Evolutionary conservation across 2,797 vertebrate species (phyloP).

Genomic region (Pitangus sulphuratus): DNA sequence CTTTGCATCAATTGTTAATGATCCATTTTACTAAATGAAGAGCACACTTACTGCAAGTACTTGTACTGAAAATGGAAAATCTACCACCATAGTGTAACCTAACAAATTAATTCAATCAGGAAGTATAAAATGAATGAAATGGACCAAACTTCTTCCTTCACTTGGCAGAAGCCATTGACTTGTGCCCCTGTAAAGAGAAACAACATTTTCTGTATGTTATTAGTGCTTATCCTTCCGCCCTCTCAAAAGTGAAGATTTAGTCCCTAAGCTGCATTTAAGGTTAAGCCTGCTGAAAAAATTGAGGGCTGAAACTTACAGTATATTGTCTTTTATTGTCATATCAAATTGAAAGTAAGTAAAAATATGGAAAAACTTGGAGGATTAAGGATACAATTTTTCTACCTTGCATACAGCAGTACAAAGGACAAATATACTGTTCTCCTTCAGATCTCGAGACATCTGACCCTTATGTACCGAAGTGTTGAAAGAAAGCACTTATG

Average conservation of each 20-base stretch:
- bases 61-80: not conserved
- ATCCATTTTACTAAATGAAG: conserved; percentile 27
- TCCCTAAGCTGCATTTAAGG: not conserved
- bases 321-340: not conserved
- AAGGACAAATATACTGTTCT: not conserved
- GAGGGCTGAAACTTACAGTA: not conserved
- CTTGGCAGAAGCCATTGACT: not conserved
- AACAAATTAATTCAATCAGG: not conserved
- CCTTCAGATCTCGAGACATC: not conserved
- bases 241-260: not conserved
- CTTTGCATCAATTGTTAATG: conserved; percentile 27
- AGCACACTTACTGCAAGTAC: not conserved
- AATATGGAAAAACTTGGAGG: not conserved
- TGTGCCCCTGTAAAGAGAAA: not conserved
- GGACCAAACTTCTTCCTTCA: not conserved
- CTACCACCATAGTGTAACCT: not conserved
- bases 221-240: not conserved
- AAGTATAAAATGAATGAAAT: not conserved
- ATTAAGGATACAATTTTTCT: not conserved
- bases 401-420: not conserved
- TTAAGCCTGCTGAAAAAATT: not conserved
- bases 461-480: not conserved
- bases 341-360: not conserved
- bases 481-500: not conserved
- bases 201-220: not conserved